Evolutionary conservation across 2,113 vertebrate species (phyloP).

Genomic region (Muscicapa adusta): DNA sequence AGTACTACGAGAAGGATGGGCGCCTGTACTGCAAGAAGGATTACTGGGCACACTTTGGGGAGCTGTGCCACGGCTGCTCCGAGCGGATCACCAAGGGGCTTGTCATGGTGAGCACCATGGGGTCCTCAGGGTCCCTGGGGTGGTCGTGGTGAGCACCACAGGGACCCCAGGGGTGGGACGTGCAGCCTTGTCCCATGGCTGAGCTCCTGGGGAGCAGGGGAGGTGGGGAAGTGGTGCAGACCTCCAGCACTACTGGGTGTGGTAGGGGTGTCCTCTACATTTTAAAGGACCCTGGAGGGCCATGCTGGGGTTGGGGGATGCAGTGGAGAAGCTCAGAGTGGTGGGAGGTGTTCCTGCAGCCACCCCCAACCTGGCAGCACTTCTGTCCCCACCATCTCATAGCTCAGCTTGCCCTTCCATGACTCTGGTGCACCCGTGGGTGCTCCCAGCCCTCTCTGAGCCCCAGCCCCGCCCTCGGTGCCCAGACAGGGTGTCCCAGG

Average conservation of each 20-base stretch:
- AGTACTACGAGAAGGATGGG: constrained; percentile 98
- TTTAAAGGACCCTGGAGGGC: neutral
- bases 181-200: neutral
- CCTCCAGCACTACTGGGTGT: neutral
- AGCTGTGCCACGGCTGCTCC: constrained; percentile 92
- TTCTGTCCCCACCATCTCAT: accelerated
- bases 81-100: constrained; percentile 95
- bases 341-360: neutral
- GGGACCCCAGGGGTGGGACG: too few relatives aligned
- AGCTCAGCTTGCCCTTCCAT: neutral
- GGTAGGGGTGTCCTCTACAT: accelerated
- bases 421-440: neutral
- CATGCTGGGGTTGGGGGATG: accelerated
- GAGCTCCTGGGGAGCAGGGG: neutral
- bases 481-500: accelerated
- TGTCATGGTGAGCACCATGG: constrained; percentile 84
- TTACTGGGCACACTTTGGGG: constrained; percentile 92
- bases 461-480: accelerated
- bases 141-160: constrained; percentile 86
- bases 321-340: neutral
- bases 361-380: neutral
- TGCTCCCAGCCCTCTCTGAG: neutral
- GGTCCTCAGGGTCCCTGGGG: constrained; percentile 55
- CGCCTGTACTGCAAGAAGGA: constrained; percentile 96
- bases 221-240: neutral